Conservation (phyloP, 2,113 vertebrate species). For the Indicator maculatus region DNA sequence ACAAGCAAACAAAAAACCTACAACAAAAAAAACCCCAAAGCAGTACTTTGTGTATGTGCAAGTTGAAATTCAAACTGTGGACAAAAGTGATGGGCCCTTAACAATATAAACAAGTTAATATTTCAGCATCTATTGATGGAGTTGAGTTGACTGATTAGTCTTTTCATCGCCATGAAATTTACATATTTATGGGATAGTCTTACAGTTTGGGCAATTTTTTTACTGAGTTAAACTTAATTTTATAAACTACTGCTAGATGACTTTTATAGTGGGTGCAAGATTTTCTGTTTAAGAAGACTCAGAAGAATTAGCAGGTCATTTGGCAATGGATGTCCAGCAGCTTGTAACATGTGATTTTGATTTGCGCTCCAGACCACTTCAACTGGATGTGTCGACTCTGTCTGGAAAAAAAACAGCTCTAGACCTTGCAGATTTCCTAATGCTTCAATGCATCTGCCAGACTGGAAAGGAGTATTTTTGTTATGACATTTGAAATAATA, state of each 20-base stretch:
- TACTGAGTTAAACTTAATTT: conserved; percentile 11
- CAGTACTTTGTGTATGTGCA: neutral
- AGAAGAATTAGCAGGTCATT: conserved; percentile 9
- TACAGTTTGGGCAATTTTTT: neutral
- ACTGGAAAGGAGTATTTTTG: neutral
- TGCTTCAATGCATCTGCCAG: neutral
- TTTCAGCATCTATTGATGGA: neutral
- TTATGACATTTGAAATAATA: neutral
- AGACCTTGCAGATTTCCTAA: neutral
- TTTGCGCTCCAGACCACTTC: neutral
- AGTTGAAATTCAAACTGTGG: neutral
- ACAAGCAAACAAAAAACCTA: too few relatives aligned
- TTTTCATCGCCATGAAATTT: neutral
- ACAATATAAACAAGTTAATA: neutral
- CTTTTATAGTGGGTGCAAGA: neutral
- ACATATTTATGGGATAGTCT: neutral
- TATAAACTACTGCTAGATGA: neutral
- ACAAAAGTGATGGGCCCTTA: neutral
- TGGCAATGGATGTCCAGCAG: neutral
- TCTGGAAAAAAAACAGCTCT: neutral
- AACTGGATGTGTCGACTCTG: neutral
- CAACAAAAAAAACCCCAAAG: neutral
- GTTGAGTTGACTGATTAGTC: neutral
- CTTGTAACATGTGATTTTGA: neutral
- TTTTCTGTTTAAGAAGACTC: neutral